These are phyloP conservation scores for Siderastrea radians DNA, from an alignment of 92 coral and sea anemone genomes.

Conservation along the genomic window DNA sequence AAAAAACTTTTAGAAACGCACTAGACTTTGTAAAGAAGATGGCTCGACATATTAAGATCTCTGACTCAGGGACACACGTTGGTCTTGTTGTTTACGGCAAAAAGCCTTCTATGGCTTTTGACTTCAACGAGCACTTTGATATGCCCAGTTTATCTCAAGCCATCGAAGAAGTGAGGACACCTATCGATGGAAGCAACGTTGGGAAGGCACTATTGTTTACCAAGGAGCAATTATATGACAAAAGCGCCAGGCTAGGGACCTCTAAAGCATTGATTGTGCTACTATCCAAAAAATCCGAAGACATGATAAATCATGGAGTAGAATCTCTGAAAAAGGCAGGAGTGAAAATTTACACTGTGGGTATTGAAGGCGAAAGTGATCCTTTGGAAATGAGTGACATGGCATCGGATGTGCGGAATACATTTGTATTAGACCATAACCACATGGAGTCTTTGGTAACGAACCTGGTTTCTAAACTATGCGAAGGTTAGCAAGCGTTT, in stretches of 20 bases:
- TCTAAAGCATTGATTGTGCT: conserved; percentile 63
- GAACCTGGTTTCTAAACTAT: conserved; percentile 26
- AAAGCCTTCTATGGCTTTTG: conserved; percentile 68
- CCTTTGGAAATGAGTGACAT: conserved; percentile 53
- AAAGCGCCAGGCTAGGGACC: conserved; percentile 57
- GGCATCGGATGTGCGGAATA: conserved; percentile 50
- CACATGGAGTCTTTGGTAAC: conserved; percentile 20
- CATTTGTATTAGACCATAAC: conserved; percentile 36
- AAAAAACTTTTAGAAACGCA: conserved; percentile 41
- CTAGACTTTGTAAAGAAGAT: conserved; percentile 58
- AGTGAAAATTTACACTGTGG: conserved; percentile 58
- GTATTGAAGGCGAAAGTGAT: conserved; percentile 43
- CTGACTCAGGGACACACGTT: conserved; percentile 74
- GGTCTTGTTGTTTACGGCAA: conserved; percentile 77
- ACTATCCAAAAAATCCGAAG: conserved; percentile 40
- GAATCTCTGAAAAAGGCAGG: conserved; percentile 57
- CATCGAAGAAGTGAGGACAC: conserved; percentile 47
- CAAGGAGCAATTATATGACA: conserved; percentile 60
- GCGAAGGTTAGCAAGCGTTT: conserved; percentile 19
- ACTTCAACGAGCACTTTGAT: conserved; percentile 67
- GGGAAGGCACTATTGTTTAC: conserved; percentile 65
- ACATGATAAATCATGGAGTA: conserved; percentile 26
- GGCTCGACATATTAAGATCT: conserved; percentile 53
- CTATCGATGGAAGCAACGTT: conserved; percentile 56
- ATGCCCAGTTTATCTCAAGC: conserved; percentile 42